phyloP scores from a whole-genome alignment of 2,888 invertebrate genomes.

The Corbicula japonica region DNA sequence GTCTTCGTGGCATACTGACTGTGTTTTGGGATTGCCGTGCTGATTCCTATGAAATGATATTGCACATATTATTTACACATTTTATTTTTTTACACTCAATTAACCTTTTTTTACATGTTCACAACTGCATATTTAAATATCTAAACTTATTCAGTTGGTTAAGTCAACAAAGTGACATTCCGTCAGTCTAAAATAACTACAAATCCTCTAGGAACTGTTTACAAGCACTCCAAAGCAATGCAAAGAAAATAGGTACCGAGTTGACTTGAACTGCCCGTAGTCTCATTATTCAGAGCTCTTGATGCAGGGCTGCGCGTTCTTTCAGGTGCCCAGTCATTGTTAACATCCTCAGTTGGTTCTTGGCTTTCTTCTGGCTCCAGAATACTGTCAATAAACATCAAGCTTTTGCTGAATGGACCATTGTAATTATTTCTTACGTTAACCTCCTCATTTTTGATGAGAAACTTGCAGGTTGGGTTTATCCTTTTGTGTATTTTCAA shows the following conservation, averaged over 20 bases:
- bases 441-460: constrained; percentile 40
- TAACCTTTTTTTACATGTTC: not conserved
- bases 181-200: not conserved
- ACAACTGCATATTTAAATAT: not conserved
- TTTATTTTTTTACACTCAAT: not conserved
- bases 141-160: not conserved
- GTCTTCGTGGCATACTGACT: constrained; percentile 60
- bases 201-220: not conserved
- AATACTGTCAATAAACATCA: constrained; percentile 12
- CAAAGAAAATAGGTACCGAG: constrained; percentile 1
- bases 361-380: constrained; percentile 8
- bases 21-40: constrained; percentile 62
- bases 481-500: constrained; percentile 45
- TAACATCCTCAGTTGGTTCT: constrained; percentile 18
- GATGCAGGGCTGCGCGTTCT: constrained; percentile 12
- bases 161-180: not conserved
- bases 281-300: not conserved
- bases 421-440: constrained; percentile 38
- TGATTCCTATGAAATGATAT: constrained; percentile 16
- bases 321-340: constrained; percentile 19
- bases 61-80: not conserved
- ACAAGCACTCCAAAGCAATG: not conserved
- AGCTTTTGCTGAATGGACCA: constrained; percentile 10
- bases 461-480: constrained; percentile 51
- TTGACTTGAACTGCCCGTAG: not conserved